phyloP scores from a whole-genome alignment of 2,113 vertebrate species.

The Lathamus discolor region DNA sequence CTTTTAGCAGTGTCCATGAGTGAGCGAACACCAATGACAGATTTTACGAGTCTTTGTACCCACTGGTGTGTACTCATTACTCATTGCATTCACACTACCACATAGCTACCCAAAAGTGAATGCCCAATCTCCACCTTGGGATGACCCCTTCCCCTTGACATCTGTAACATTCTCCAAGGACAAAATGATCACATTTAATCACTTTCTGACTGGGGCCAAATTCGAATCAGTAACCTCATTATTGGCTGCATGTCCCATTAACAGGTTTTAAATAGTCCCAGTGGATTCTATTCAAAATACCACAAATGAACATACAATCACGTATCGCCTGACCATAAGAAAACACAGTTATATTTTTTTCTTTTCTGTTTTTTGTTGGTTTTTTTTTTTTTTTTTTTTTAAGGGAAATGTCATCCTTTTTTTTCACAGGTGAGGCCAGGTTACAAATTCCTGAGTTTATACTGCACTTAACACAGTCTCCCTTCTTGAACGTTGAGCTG shows the following conservation, averaged over 20 bases:
- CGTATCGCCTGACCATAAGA: not conserved
- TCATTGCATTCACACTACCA: not conserved
- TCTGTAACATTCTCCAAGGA: rapidly evolving
- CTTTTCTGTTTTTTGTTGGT: too few relatives aligned
- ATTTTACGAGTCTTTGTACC: not conserved
- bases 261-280: not conserved
- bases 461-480: slow-evolving; percentile 53
- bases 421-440: not conserved
- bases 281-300: not conserved
- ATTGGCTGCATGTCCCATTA: not conserved
- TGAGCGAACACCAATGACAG: not conserved
- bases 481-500: slow-evolving; percentile 45
- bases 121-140: not conserved
- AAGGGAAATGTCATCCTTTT: slow-evolving; percentile 17
- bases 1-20: not conserved
- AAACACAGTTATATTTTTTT: not conserved
- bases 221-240: not conserved
- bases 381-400: not conserved
- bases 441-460: slow-evolving; percentile 69
- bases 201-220: not conserved
- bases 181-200: not conserved
- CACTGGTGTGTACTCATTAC: rapidly evolving
- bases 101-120: not conserved
- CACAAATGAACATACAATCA: not conserved
- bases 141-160: not conserved